Base-by-base conservation (phyloP, 1,140 invertebrate genomes). In the Lasioglossum baleicum region DNA sequence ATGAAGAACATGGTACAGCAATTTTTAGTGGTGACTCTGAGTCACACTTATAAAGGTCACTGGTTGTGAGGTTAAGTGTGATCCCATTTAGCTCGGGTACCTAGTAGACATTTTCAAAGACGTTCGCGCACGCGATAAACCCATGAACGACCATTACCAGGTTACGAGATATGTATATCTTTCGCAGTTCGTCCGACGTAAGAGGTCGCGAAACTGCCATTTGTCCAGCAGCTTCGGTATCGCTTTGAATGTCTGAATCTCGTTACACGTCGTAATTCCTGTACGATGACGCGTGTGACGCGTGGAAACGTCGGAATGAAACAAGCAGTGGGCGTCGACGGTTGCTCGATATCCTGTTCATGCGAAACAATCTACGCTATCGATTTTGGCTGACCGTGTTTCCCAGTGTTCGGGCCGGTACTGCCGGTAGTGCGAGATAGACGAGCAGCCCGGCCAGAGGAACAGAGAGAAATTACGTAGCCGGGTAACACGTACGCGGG, bases 301-400 rank as follows among this genome's bases (percentile, higher is more conserved):
- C 42, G 42, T 15, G 63, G 48, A 74, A 56, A 13, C 56, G 58
- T 22, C 64, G 53, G 48, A 66, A 66, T 75, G 17, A 51, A 48
- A 61, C 58, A 74, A 61, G 51, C 51, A 48, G 22, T 58, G 74
- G 64, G 64, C 58, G 58, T 72, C 44, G 75, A 64, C 75, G 60
- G 26, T 60, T 48, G 66, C 42, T 76, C 56, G 66, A 70, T 69
- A 69, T 58, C 56, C 65, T 40, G 66, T 64, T 72, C 60, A 31
- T 44, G 35, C 31, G 69, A 78, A 78, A 78, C 75, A 72, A 78
- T 78, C 60, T 26, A 56, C 60, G 7, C 75, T 64, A 78, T 78
- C 68, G 75, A 78, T 78, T 78, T 72, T 63, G 60, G 68, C n/a
- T 72, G 48, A 26, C 60, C 68, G 68, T 72, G 60, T 64, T 73